Conservation (phyloP, 2,113 vertebrate species). For the Coturnix japonica region DNA sequence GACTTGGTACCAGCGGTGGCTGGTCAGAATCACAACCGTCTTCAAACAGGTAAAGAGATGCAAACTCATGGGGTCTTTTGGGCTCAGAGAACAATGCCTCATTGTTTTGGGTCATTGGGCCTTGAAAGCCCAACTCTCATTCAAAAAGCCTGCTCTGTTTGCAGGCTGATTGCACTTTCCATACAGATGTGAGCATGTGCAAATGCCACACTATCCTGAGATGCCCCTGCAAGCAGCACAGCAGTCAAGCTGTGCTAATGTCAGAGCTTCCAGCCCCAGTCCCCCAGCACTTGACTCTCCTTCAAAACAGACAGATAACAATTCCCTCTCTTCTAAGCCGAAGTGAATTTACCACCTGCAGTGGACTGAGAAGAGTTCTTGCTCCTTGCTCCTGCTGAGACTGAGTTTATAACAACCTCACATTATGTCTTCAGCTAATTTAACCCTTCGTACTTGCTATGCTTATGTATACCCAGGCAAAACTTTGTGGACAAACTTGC, state of each 20-base stretch:
- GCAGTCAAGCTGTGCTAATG: background rate
- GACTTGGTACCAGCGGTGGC: conserved; percentile 90
- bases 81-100: background rate
- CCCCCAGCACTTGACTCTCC: accelerated
- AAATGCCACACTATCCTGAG: background rate
- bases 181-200: background rate
- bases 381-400: background rate
- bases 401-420: background rate
- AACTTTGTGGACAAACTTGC: background rate
- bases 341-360: background rate
- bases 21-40: conserved; percentile 86
- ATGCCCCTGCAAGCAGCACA: background rate
- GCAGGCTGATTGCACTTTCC: background rate
- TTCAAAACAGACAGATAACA: background rate
- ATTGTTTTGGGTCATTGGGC: background rate
- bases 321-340: background rate
- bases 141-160: background rate
- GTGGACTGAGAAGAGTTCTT: background rate
- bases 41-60: conserved; percentile 86
- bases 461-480: background rate
- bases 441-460: background rate
- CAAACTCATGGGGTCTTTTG: background rate
- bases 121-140: background rate
- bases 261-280: background rate
- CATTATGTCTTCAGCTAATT: background rate